These are phyloP conservation scores for Parnassius smintheus DNA, from an alignment of 2,888 invertebrate genomes.

Conservation along the genomic window DNA sequence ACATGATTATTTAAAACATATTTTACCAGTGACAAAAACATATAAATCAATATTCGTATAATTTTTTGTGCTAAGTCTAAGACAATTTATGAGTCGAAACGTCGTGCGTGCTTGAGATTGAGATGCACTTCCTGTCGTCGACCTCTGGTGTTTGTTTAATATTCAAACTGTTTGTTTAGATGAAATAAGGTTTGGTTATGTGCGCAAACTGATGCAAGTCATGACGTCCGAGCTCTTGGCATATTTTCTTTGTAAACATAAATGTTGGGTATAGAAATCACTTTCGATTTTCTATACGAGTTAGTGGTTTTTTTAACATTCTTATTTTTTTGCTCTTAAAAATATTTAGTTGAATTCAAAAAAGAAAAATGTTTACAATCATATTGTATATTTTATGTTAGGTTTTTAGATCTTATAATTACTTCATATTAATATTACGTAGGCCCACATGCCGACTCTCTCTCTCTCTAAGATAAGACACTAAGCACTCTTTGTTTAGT, in stretches of 20 bases:
- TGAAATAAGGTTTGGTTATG: conserved; percentile 50
- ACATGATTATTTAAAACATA: not conserved
- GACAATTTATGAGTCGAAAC: conserved; percentile 27
- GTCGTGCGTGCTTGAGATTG: conserved; percentile 51
- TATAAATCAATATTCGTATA: conserved; percentile 25
- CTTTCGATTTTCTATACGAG: conserved; percentile 42
- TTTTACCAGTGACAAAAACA: not conserved
- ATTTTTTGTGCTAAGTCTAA: conserved; percentile 23
- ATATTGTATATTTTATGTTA: not conserved
- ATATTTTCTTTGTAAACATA: conserved; percentile 41
- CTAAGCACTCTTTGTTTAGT: too few relatives aligned
- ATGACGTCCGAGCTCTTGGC: conserved; percentile 43
- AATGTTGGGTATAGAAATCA: conserved; percentile 32
- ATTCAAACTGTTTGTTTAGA: conserved; percentile 57
- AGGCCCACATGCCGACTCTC: too few relatives aligned
- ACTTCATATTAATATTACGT: too few relatives aligned
- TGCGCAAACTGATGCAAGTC: conserved; percentile 62
- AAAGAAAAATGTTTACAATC: too few relatives aligned
- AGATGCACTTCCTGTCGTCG: conserved; percentile 48
- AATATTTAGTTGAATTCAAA: not conserved
- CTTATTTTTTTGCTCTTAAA: not conserved
- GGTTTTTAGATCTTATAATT: too few relatives aligned
- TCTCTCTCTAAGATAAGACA: too few relatives aligned
- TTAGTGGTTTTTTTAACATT: too few relatives aligned
- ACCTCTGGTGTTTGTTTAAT: conserved; percentile 60